Conservation (phyloP, 2,113 vertebrate genomes). For the Gadus macrocephalus region DNA sequence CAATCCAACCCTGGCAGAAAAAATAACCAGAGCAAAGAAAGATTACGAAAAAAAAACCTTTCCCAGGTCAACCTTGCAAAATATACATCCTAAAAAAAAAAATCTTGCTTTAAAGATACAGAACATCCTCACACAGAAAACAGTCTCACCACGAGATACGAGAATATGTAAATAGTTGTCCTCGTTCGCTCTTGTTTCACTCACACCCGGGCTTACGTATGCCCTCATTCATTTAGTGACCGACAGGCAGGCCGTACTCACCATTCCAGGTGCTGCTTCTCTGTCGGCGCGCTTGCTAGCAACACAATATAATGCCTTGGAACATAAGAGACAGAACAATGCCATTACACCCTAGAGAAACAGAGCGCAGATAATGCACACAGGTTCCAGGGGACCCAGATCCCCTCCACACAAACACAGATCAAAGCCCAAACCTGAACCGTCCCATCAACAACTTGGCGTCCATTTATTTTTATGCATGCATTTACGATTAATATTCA, state of each 20-base stretch:
- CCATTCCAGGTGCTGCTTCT: conserved; percentile 86
- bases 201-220: neutral
- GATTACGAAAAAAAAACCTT: conserved; percentile 20
- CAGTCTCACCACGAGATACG: conserved; percentile 1
- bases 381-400: neutral
- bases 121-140: neutral
- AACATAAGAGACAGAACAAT: conserved; percentile 71
- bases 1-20: conserved; percentile 78
- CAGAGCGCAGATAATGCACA: conserved; percentile 10
- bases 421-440: conserved; percentile 1
- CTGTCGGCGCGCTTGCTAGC: conserved; percentile 82
- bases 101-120: neutral
- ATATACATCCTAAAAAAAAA: too few species aligned
- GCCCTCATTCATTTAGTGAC: neutral
- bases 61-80: neutral
- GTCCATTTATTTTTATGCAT: neutral
- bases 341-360: conserved; percentile 56
- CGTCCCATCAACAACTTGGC: conserved; percentile 13
- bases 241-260: conserved; percentile 67
- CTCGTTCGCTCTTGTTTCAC: conserved; percentile 8
- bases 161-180: conserved; percentile 1
- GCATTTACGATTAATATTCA: conserved; percentile 10
- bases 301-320: conserved; percentile 93
- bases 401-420: neutral
- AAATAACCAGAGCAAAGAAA: conserved; percentile 6